phyloP scores from a whole-genome alignment of 2,888 invertebrate species.

The Eupithecia tripunctaria region DNA sequence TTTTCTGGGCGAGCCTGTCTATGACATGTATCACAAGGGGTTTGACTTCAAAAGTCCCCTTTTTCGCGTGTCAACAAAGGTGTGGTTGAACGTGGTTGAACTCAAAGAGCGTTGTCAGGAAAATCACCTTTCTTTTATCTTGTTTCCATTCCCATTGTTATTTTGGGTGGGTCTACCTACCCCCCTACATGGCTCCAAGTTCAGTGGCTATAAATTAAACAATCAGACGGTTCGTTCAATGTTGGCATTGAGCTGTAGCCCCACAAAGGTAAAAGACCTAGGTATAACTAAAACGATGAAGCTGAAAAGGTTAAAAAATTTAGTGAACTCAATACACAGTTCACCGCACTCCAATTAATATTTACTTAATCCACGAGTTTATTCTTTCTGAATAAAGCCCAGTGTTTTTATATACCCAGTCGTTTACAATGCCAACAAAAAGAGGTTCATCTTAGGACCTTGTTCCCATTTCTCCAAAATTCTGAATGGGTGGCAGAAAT shows the following conservation, averaged over 20 bases:
- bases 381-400: not conserved
- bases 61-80: not conserved
- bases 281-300: constrained; percentile 7
- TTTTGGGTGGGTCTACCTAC: not conserved
- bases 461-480: constrained; percentile 5
- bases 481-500: not conserved
- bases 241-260: constrained; percentile 1
- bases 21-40: not conserved
- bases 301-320: constrained; percentile 25
- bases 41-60: not conserved
- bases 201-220: not conserved
- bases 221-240: not conserved
- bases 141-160: not conserved
- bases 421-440: not conserved
- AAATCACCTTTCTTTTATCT: not conserved
- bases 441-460: not conserved
- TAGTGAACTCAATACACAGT: constrained; percentile 16
- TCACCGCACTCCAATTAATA: constrained; percentile 14
- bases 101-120: not conserved
- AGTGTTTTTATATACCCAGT: not conserved
- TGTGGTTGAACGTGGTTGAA: not conserved
- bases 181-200: not conserved
- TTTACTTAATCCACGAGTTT: constrained; percentile 19
- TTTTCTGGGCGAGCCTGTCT: not conserved
- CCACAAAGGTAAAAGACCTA: not conserved